A percentile compares a stretch with the other conserved stretches of the same genome.
phyloP scores from a whole-genome alignment of 2,113 vertebrate genomes.

The Galemys pyrenaicus region DNA sequence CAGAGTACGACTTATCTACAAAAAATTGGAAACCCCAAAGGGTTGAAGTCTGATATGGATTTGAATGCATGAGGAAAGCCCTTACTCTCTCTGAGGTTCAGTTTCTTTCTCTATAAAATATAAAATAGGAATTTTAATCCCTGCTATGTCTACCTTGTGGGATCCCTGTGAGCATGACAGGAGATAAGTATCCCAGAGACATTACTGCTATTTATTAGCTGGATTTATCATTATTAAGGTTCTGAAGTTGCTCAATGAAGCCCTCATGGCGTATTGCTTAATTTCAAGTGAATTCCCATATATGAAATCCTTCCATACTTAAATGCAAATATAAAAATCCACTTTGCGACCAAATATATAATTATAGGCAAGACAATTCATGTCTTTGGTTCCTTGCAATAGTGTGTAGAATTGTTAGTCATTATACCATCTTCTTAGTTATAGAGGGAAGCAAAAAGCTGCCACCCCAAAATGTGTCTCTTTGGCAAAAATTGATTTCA shows the following conservation, averaged over 20 bases:
- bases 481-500: too few relatives aligned
- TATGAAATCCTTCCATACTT: not conserved
- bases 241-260: not conserved
- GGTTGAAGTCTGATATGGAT: not conserved
- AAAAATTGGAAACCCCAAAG: not conserved
- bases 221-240: not conserved
- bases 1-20: not conserved
- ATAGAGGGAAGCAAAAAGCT: too few relatives aligned
- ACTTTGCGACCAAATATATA: not conserved
- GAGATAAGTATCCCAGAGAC: not conserved
- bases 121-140: conserved; percentile 1
- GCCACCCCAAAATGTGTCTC: too few relatives aligned
- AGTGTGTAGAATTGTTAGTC: not conserved
- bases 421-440: not conserved
- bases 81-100: not conserved
- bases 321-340: conserved; percentile 23
- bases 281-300: not conserved
- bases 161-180: not conserved
- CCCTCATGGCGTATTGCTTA: not conserved
- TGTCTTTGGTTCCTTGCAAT: not conserved
- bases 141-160: not conserved
- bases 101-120: not conserved
- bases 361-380: not conserved
- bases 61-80: not conserved
- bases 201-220: not conserved